These are phyloP conservation scores for Pherbina coryleti DNA, from an alignment of 2,888 invertebrate species.

Conservation along the genomic window DNA sequence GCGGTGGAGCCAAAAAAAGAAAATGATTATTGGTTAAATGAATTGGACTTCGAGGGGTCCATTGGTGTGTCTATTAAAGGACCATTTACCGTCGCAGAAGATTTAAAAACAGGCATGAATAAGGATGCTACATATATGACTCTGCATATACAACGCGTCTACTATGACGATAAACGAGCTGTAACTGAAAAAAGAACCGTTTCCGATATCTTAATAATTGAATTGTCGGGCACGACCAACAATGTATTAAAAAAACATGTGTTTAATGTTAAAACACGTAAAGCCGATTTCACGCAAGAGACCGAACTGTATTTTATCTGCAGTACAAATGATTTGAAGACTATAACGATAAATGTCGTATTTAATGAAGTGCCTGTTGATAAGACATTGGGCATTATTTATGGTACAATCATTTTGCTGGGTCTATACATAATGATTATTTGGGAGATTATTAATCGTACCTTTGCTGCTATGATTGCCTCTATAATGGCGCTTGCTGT, in stretches of 20 bases:
- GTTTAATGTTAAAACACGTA: neutral
- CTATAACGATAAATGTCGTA: constrained; percentile 70
- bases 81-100: constrained; percentile 34
- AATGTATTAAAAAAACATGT: neutral
- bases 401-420: constrained; percentile 77
- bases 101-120: neutral
- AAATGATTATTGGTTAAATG: neutral
- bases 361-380: constrained; percentile 76
- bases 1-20: constrained; percentile 65
- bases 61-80: constrained; percentile 38
- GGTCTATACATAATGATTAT: constrained; percentile 85
- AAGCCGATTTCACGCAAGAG: constrained; percentile 10
- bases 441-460: constrained; percentile 78
- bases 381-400: constrained; percentile 77
- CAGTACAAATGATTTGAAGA: constrained; percentile 49
- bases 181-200: neutral
- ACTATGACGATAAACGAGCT: neutral
- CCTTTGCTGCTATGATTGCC: constrained; percentile 79
- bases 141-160: neutral
- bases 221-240: neutral
- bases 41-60: neutral
- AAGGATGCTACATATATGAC: neutral
- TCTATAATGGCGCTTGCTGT: constrained; percentile 78
- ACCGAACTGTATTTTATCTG: constrained; percentile 42
- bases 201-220: neutral